These are phyloP conservation scores for Telmatochromis sp. DNA, from an alignment of 2,113 vertebrate genomes.

Conservation along the genomic window DNA sequence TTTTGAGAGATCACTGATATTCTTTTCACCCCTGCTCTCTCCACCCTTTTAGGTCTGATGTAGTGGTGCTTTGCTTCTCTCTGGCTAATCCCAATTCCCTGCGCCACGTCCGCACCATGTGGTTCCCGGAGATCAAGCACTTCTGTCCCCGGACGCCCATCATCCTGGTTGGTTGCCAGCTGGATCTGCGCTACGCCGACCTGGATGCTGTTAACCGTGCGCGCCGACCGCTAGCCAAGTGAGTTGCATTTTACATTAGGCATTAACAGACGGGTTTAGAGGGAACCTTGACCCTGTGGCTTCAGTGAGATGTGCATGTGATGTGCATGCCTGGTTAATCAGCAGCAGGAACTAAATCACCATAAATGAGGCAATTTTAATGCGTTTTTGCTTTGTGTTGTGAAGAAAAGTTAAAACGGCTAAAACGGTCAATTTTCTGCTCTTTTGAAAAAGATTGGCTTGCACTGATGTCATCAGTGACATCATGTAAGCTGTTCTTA, in stretches of 20 bases:
- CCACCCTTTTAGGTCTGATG: conserved; percentile 74
- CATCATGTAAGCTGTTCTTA: neutral
- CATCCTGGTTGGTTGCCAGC: conserved; percentile 89
- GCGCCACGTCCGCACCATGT: conserved; percentile 86
- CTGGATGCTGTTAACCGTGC: conserved; percentile 88
- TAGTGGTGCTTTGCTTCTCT: conserved; percentile 87
- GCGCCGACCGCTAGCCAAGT: conserved; percentile 84
- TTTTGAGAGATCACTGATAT: neutral
- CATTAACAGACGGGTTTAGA: neutral
- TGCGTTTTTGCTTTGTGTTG: neutral
- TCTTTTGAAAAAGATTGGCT: neutral
- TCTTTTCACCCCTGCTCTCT: neutral
- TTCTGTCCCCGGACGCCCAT: conserved; percentile 89
- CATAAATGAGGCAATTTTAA: neutral
- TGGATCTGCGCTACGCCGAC: conserved; percentile 90
- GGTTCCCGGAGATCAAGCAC: conserved; percentile 90
- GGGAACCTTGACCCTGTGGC: neutral
- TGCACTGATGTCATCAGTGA: neutral
- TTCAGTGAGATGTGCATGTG: neutral
- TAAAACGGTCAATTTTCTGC: neutral
- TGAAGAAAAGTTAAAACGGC: neutral
- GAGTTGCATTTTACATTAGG: conserved; percentile 31
- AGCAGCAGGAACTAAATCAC: neutral
- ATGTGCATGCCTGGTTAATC: neutral
- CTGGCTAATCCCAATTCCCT: conserved; percentile 87